Percentiles rank a stretch among this genome's conserved stretches.
phyloP scores from a whole-genome alignment of 2,888 invertebrate species.

The Cerastis rubricosa region DNA sequence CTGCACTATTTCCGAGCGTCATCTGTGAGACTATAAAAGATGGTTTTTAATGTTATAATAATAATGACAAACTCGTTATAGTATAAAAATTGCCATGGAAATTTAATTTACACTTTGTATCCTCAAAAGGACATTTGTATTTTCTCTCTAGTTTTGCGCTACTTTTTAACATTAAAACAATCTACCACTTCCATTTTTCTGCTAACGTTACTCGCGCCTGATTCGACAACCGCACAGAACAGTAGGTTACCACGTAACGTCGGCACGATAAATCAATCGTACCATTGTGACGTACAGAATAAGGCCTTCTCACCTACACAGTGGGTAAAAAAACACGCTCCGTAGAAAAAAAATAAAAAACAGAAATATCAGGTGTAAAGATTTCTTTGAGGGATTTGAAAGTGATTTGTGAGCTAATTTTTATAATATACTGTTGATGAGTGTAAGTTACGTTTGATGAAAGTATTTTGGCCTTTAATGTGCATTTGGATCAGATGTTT shows the following conservation, averaged over 20 bases:
- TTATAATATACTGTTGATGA: conserved; percentile 61
- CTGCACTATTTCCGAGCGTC: background rate
- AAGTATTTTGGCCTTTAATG: conserved; percentile 4
- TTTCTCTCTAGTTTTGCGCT: background rate
- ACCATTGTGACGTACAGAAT: conserved; percentile 79
- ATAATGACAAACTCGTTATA: background rate
- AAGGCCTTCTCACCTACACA: conserved; percentile 75
- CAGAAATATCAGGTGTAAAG: conserved; percentile 52
- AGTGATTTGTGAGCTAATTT: conserved; percentile 62
- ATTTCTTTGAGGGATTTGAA: conserved; percentile 52
- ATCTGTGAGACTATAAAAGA: background rate
- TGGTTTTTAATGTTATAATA: background rate
- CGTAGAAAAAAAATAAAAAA: conserved; percentile 50
- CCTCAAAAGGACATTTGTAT: background rate
- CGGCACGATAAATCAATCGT: conserved; percentile 87
- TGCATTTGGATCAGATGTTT: background rate
- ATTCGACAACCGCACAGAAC: conserved; percentile 72
- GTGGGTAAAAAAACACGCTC: conserved; percentile 58
- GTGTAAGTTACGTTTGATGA: conserved; percentile 47
- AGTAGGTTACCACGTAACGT: conserved; percentile 76
- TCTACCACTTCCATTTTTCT: conserved; percentile 39
- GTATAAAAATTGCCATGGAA: background rate
- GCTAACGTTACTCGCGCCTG: conserved; percentile 74
- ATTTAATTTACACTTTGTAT: background rate
- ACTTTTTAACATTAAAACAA: conserved; percentile 1